phyloP scores from a whole-genome alignment of 2,797 vertebrate species.

The Takifugu ocellatus region DNA sequence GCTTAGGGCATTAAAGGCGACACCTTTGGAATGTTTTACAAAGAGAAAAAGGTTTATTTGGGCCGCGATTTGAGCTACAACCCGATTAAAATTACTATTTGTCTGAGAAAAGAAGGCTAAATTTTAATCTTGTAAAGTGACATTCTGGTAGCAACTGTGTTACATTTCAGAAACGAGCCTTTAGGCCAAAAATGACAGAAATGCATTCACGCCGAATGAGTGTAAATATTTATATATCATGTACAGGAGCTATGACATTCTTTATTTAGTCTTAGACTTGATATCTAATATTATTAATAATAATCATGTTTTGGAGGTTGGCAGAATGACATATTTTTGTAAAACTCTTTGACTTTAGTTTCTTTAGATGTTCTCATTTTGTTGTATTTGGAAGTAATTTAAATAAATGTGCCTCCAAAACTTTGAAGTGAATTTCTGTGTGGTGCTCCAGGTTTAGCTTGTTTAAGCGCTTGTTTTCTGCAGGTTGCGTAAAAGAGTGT shows the following conservation, averaged over 20 bases:
- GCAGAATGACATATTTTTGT: conserved; percentile 69
- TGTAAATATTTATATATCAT: conserved; percentile 78
- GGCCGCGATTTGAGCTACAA: too few species aligned
- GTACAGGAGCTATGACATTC: conserved; percentile 71
- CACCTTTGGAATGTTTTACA: too few species aligned
- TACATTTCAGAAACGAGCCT: too few species aligned
- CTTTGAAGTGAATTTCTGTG: background rate
- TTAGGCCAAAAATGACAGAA: too few species aligned
- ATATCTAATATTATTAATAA: conserved; percentile 35
- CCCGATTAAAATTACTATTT: too few species aligned
- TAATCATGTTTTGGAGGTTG: conserved; percentile 45
- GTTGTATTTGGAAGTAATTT: conserved; percentile 52
- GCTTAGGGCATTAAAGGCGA: too few species aligned
- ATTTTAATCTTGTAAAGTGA: too few species aligned
- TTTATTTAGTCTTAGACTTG: conserved; percentile 29
- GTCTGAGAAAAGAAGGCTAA: too few species aligned
- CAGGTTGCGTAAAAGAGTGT: conserved; percentile 9
- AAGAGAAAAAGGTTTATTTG: too few species aligned
- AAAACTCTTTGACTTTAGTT: conserved; percentile 57
- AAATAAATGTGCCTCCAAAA: conserved; percentile 55
- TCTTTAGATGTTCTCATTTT: conserved; percentile 31
- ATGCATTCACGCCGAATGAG: conserved; percentile 73
- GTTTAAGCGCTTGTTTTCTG: background rate
- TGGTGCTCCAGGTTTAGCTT: too few species aligned
- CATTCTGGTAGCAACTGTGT: too few species aligned